Conservation (phyloP, 1,140 invertebrate genomes). For the Micrasema minimum region DNA sequence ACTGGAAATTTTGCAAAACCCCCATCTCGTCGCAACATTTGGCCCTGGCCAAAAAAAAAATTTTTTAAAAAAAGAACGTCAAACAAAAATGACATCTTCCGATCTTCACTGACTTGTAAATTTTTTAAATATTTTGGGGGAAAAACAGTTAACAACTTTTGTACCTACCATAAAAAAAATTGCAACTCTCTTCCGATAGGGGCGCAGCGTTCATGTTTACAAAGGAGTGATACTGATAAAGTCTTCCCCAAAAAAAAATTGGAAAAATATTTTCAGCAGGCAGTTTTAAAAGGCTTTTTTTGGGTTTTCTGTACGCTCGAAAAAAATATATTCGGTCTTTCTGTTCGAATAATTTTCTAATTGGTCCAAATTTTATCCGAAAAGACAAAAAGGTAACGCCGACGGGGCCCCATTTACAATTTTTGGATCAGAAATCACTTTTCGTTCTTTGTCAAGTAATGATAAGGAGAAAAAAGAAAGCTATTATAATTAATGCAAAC, state of each 20-base stretch:
- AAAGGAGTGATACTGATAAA: slow-evolving; percentile 26
- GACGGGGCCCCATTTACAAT: slow-evolving; percentile 5
- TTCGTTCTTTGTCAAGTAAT: slow-evolving; percentile 41
- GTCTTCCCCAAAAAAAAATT: slow-evolving; percentile 9
- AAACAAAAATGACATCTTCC: slow-evolving; percentile 40
- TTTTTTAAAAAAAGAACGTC: slow-evolving; percentile 1
- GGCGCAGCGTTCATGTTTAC: neutral
- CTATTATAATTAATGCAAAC: slow-evolving; percentile 12
- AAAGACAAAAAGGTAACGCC: slow-evolving; percentile 21
- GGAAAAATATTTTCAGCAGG: slow-evolving; percentile 40
- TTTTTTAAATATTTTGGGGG: neutral
- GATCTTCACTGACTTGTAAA: slow-evolving; percentile 24
- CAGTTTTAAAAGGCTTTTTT: slow-evolving; percentile 12
- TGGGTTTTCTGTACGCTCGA: slow-evolving; percentile 4
- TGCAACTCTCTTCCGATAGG: neutral
- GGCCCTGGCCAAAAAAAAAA: slow-evolving; percentile 11
- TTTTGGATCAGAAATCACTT: slow-evolving; percentile 33
- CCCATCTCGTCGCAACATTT: slow-evolving; percentile 39
- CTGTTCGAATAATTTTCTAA: slow-evolving; percentile 3
- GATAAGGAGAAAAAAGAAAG: slow-evolving; percentile 17
- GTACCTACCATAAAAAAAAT: neutral
- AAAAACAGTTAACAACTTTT: neutral
- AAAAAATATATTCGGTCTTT: slow-evolving; percentile 1
- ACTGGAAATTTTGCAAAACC: slow-evolving; percentile 30
- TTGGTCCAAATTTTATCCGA: slow-evolving; percentile 15